phyloP scores from a whole-genome alignment of 2,113 vertebrate genomes.

The Upupa epops region DNA sequence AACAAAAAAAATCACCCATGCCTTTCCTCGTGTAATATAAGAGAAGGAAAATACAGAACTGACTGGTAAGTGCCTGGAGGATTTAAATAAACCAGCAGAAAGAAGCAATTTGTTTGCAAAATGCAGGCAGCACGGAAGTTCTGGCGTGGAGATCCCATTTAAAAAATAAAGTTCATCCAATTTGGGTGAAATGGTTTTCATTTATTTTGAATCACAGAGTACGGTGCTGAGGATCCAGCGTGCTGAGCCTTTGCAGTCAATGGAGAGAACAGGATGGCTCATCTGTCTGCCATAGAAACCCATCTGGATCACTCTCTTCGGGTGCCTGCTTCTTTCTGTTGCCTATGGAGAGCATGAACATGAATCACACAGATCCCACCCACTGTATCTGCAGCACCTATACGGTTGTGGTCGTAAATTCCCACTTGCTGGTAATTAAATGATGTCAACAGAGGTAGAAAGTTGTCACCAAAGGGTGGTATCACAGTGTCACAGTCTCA shows the following conservation, averaged over 20 bases:
- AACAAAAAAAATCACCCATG: background rate
- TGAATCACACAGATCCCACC: background rate
- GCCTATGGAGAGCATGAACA: background rate
- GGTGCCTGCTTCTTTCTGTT: conserved; percentile 28
- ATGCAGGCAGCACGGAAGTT: background rate
- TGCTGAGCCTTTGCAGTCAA: conserved; percentile 22
- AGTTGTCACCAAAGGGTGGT: background rate
- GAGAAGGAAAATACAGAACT: conserved; percentile 6
- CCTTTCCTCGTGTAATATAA: background rate
- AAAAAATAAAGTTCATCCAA: background rate
- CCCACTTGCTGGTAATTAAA: background rate
- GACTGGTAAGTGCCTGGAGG: background rate
- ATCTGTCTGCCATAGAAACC: conserved; percentile 55
- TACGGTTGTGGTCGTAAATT: background rate
- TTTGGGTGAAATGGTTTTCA: background rate
- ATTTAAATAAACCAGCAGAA: conserved; percentile 1
- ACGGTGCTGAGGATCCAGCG: background rate
- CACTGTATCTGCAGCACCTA: background rate
- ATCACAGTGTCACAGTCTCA: background rate
- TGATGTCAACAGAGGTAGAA: background rate
- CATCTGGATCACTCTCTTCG: conserved; percentile 27
- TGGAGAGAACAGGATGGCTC: conserved; percentile 26
- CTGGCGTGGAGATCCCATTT: background rate
- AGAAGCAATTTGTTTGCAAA: background rate
- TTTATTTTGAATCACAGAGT: background rate